These are phyloP conservation scores for Ommatoiulus sabulosus DNA, from an alignment of 2,888 invertebrate genomes.

Conservation along the genomic window DNA sequence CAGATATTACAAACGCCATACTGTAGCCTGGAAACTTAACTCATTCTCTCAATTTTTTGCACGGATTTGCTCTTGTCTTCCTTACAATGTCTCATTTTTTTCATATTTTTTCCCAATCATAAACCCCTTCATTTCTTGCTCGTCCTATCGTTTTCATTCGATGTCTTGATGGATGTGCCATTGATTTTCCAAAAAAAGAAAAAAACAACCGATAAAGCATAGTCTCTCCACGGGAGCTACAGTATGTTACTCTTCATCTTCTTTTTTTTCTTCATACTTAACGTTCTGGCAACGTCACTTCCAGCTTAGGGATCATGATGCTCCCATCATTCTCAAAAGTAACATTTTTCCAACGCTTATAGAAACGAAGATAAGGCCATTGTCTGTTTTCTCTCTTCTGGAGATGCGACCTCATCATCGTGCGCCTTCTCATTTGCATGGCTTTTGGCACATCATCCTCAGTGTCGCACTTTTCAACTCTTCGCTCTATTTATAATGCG, in stretches of 20 bases:
- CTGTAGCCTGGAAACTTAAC: not conserved
- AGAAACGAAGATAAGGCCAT: conserved; percentile 33
- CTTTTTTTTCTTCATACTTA: not conserved
- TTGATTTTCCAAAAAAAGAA: conserved; percentile 46
- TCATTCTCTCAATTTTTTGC: not conserved
- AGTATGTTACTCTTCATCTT: conserved; percentile 16
- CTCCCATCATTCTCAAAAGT: not conserved
- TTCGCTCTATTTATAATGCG: not conserved
- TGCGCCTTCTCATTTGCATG: conserved; percentile 35
- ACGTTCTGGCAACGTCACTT: conserved; percentile 11
- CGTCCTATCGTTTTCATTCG: conserved; percentile 47
- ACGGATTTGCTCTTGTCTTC: conserved; percentile 38
- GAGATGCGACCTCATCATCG: conserved; percentile 35
- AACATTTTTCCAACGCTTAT: not conserved
- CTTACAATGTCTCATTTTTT: conserved; percentile 13
- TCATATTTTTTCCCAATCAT: not conserved
- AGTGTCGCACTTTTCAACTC: conserved; percentile 5
- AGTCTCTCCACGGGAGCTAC: not conserved
- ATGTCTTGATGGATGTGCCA: conserved; percentile 49
- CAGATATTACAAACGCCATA: conserved; percentile 4
- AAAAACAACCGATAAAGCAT: conserved; percentile 53
- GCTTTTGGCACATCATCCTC: conserved; percentile 6
- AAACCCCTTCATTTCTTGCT: conserved; percentile 21
- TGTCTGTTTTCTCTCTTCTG: conserved; percentile 37
- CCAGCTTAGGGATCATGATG: conserved; percentile 21